Conservation (phyloP, 2,113 vertebrate species). For the Campylomormyrus tamandua region DNA sequence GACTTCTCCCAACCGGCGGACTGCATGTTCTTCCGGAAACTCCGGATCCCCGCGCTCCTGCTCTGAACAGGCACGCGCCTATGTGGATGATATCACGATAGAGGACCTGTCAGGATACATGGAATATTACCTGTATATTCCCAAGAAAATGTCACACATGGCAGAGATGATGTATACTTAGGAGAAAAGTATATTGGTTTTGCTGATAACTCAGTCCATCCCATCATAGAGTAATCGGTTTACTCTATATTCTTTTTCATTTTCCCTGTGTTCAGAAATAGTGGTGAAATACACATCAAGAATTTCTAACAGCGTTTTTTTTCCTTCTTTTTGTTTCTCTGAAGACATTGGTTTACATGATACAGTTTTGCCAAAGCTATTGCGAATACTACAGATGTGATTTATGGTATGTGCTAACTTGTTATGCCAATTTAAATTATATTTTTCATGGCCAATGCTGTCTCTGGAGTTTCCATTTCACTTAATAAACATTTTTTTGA, state of each 20-base stretch:
- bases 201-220: slow-evolving; percentile 9
- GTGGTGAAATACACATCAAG: slow-evolving; percentile 14
- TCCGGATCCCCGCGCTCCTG: slow-evolving; percentile 84
- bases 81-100: slow-evolving; percentile 93
- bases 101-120: slow-evolving; percentile 97
- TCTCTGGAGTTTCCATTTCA: slow-evolving; percentile 44
- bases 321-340: background rate
- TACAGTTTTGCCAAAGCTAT: slow-evolving; percentile 56
- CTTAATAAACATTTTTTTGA: slow-evolving; percentile 47
- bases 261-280: background rate
- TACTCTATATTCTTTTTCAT: background rate
- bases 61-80: slow-evolving; percentile 87
- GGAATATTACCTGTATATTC: slow-evolving; percentile 95
- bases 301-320: slow-evolving; percentile 11
- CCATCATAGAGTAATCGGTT: slow-evolving; percentile 6
- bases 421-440: slow-evolving; percentile 35
- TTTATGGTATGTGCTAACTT: slow-evolving; percentile 38
- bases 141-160: slow-evolving; percentile 99
- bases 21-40: slow-evolving; percentile 44
- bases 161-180: slow-evolving; percentile 99
- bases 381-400: slow-evolving; percentile 32
- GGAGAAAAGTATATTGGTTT: slow-evolving; percentile 24
- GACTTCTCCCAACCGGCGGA: slow-evolving; percentile 62
- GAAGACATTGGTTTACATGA: slow-evolving; percentile 35
- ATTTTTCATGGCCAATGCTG: slow-evolving; percentile 26